phyloP scores from a whole-genome alignment of 2,797 vertebrate genomes.

The Premnoplex brunnescens region DNA sequence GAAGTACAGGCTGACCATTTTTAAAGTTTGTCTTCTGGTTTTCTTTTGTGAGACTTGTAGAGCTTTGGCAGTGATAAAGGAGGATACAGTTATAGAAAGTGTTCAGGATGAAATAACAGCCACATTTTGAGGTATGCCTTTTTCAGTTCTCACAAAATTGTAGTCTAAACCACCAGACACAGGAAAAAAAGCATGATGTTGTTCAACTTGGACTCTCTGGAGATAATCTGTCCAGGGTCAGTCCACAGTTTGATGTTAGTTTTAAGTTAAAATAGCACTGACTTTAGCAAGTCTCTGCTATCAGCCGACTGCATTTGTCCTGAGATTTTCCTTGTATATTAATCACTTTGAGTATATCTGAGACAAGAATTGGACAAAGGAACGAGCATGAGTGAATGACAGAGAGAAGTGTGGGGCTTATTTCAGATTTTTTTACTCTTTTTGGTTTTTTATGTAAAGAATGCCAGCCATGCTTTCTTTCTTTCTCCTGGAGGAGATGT shows the following conservation, averaged over 20 bases:
- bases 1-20: conserved; percentile 1
- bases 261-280: background rate
- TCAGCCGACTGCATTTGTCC: background rate
- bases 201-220: background rate
- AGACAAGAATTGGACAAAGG: background rate
- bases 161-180: background rate
- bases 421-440: background rate
- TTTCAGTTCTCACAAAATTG: conserved; percentile 33
- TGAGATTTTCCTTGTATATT: background rate
- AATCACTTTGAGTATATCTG: background rate
- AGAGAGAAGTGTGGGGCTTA: background rate
- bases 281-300: background rate
- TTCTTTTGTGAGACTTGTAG: background rate
- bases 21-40: background rate
- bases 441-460: background rate
- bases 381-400: background rate
- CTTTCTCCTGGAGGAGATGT: background rate
- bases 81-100: conserved; percentile 17
- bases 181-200: background rate
- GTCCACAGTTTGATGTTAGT: conserved; percentile 1
- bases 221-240: conserved; percentile 10
- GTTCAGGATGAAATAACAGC: conserved; percentile 45
- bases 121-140: conserved; percentile 39
- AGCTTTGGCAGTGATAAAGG: conserved; percentile 5
- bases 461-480: background rate